Evolutionary conservation across 2,888 invertebrate genomes (phyloP).

Genomic region (Orthosia incerta): DNA sequence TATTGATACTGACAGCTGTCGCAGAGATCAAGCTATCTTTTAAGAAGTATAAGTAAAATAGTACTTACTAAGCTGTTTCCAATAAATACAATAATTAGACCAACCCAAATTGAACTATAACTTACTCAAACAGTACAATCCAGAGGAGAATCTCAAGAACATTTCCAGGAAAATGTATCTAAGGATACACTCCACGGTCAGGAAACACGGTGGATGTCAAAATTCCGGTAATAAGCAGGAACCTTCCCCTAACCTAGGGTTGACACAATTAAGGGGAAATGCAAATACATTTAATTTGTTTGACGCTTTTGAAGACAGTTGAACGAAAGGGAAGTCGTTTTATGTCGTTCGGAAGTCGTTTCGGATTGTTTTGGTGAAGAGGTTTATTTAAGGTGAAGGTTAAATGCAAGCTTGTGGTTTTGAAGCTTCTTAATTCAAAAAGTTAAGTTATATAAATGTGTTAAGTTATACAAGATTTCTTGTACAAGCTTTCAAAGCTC

Average conservation of each 20-base stretch:
- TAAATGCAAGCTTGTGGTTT: neutral
- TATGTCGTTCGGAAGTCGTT: constrained; percentile 23
- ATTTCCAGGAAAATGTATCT: constrained; percentile 25
- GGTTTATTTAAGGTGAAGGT: constrained; percentile 8
- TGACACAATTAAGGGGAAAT: constrained; percentile 26
- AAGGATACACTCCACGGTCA: constrained; percentile 42
- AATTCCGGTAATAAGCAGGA: constrained; percentile 51
- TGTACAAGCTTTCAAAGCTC: no score
- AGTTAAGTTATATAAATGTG: no score
- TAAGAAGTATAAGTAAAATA: no score
- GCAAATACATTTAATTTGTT: constrained; percentile 51
- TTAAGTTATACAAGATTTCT: no score
- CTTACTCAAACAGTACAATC: neutral
- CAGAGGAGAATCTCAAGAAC: constrained; percentile 15
- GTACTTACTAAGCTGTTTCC: no score
- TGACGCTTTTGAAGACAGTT: constrained; percentile 22
- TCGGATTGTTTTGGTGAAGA: neutral
- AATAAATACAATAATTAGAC: no score
- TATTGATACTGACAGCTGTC: no score
- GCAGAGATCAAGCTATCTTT: no score
- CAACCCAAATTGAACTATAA: neutral
- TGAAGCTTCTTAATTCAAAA: no score
- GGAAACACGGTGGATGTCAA: constrained; percentile 46
- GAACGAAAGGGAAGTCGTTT: constrained; percentile 11
- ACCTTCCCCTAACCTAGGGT: constrained; percentile 33